These are phyloP conservation scores for Nerophis ophidion DNA, from an alignment of 2,113 vertebrate genomes.

Conservation along the genomic window DNA sequence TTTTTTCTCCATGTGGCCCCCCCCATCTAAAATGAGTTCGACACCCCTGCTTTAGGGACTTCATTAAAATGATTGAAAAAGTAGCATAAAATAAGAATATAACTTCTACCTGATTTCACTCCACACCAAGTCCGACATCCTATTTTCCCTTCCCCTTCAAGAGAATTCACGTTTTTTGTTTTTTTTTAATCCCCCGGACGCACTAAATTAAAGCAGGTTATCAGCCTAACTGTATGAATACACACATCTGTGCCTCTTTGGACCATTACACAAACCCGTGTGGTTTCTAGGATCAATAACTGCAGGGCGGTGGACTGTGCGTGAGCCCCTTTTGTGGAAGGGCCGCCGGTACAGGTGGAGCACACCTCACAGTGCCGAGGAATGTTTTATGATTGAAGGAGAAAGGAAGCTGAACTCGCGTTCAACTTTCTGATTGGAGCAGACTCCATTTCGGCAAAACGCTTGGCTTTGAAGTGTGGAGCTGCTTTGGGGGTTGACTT, in stretches of 20 bases:
- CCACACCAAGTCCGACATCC: constrained; percentile 6
- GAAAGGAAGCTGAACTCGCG: not conserved
- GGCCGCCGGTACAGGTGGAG: not conserved
- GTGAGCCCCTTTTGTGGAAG: constrained; percentile 13
- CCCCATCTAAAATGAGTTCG: too few relatives aligned
- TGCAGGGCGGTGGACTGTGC: constrained; percentile 21
- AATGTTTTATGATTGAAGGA: constrained; percentile 19
- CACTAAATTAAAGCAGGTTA: constrained; percentile 30
- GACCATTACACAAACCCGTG: constrained; percentile 26
- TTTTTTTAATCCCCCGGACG: not conserved
- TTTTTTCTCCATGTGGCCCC: too few relatives aligned
- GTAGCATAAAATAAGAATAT: too few relatives aligned
- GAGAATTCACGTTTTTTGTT: constrained; percentile 3
- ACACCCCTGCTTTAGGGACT: too few relatives aligned
- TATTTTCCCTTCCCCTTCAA: not conserved
- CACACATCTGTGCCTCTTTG: constrained; percentile 33
- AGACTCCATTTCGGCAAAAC: constrained; percentile 9
- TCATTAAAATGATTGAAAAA: too few relatives aligned
- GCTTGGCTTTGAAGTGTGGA: constrained; percentile 22
- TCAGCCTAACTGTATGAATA: constrained; percentile 22
- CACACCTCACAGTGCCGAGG: constrained; percentile 4
- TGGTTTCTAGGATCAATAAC: constrained; percentile 42
- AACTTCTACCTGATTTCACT: not conserved
- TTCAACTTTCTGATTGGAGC: constrained; percentile 8
- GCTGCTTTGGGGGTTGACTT: constrained; percentile 3